phyloP scores from a whole-genome alignment of 2,113 vertebrate genomes.

The Oreochromis tanganicae region DNA sequence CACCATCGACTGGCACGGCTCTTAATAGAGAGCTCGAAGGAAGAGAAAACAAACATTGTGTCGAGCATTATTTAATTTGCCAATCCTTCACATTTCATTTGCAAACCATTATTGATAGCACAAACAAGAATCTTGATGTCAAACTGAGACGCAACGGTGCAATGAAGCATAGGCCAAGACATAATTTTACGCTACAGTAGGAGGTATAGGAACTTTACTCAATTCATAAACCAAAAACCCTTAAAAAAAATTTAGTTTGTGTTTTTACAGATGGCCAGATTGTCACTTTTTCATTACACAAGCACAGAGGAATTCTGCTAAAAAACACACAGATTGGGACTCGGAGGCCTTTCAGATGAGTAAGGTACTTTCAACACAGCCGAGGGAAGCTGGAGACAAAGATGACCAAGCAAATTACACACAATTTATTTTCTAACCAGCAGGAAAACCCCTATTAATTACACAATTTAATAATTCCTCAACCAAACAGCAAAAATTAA shows the following conservation, averaged over 20 bases:
- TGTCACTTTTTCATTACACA: not conserved
- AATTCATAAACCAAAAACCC: not conserved
- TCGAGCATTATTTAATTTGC: slow-evolving; percentile 19
- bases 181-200: not conserved
- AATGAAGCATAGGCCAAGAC: slow-evolving; percentile 10
- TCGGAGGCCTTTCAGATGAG: not conserved
- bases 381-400: not conserved
- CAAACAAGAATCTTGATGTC: slow-evolving; percentile 10
- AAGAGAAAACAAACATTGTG: not conserved
- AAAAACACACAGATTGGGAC: not conserved
- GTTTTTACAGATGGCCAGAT: not conserved
- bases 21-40: not conserved
- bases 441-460: not conserved
- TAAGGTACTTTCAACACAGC: not conserved
- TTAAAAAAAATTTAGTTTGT: not conserved
- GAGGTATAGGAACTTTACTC: not conserved
- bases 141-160: not conserved
- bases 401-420: not conserved
- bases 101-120: slow-evolving; percentile 8
- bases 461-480: not conserved
- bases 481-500: not conserved
- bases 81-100: slow-evolving; percentile 35
- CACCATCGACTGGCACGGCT: not conserved
- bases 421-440: not conserved
- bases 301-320: not conserved